Conservation (phyloP, 2,113 vertebrate genomes). For the Microcebus lehilahytsara region DNA sequence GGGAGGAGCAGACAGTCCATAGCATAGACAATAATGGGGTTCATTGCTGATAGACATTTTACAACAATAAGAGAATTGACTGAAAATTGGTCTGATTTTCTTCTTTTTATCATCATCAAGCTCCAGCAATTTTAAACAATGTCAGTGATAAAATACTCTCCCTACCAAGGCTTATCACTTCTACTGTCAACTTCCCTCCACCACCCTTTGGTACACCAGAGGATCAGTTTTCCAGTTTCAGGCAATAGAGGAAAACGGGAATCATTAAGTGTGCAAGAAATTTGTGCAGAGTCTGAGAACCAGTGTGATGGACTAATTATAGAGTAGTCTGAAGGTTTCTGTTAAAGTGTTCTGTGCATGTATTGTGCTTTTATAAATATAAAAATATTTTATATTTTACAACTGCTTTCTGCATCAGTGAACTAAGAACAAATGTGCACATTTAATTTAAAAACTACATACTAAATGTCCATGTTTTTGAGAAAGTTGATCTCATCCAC, state of each 20-base stretch:
- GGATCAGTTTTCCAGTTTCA: background rate
- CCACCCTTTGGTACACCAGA: background rate
- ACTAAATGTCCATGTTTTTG: background rate
- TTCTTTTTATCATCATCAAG: background rate
- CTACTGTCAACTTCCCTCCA: accelerated
- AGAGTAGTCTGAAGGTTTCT: background rate
- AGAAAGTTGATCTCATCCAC: conserved; percentile 27
- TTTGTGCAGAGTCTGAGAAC: background rate
- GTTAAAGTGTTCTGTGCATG: background rate
- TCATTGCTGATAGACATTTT: background rate
- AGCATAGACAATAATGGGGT: background rate
- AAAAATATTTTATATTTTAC: background rate
- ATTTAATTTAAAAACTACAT: conserved; percentile 1
- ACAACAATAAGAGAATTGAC: background rate
- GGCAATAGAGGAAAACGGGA: background rate
- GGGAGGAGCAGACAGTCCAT: accelerated
- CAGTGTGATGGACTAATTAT: background rate
- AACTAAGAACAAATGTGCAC: background rate
- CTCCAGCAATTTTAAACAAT: background rate
- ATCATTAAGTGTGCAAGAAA: background rate
- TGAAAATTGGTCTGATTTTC: background rate
- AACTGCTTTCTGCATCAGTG: background rate
- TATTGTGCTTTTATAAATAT: background rate
- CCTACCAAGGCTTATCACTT: background rate
- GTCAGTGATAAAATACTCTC: background rate